Base-by-base conservation (phyloP, 2,888 invertebrate species). In the Rotaria magnacalcarata region DNA sequence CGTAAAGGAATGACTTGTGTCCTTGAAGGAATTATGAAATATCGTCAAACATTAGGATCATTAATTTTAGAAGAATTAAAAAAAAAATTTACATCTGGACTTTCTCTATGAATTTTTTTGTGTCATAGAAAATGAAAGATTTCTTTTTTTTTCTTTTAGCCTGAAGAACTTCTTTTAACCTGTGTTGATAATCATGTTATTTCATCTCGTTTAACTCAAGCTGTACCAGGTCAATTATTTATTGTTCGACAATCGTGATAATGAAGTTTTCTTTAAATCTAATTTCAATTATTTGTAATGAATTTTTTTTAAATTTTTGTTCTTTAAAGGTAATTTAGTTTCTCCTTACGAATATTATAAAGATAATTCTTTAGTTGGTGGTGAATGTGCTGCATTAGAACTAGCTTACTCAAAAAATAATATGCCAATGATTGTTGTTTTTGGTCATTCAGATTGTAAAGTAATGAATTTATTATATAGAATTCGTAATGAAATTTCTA, bases 121-220 rank as follows among this genome's bases (percentile, higher is more conserved):
- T n/a, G n/a, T n/a, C n/a, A n/a, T n/a, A n/a, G n/a, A n/a, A 43
- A 34, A 0, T 11, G 50, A 21, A 43, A 16, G n/a, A n/a, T n/a
- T n/a, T n/a, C n/a, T n/a, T n/a, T n/a, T 41, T 86, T 5, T 89
- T 90, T 93, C 0, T n/a, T n/a, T 90, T 92, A 97, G 96, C 97
- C 97, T 34, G 95, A 96, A 93, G 96, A 96, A 88, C 94, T 97
- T 87, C 96, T 97, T 92, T 96, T 97, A 92, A 96, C 96, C 80
- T 98, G 97, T 91, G 97, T 98, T 94, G 97, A 98, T 93, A 96
- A 96, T 91, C 93, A 97, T 92, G 96, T 98, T 95, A 94, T 97
- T 89, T 96, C 97, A 47, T 96, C 96, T 87, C 93, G 96, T 91
- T 96, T 97, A 91, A 96, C 96, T 86, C 95, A 96, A 92, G 96